Percentiles rank a stretch among this genome's conserved stretches.
phyloP scores from a whole-genome alignment of 2,113 vertebrate species.

The Jaculus jaculus region DNA sequence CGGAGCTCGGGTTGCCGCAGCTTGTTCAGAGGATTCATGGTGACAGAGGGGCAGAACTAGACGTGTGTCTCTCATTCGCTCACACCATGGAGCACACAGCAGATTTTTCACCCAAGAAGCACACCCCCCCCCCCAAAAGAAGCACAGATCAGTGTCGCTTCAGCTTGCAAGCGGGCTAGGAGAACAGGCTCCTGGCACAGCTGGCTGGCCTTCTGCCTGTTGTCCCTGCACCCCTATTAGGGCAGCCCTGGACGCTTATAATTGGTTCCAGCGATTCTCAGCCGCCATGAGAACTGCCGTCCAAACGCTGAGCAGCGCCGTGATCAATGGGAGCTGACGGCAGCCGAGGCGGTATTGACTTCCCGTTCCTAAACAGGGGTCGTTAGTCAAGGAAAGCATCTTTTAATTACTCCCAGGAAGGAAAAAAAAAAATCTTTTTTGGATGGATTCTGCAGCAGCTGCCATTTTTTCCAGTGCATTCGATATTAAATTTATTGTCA shows the following conservation, averaged over 20 bases:
- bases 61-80: neutral
- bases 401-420: slow-evolving; percentile 94
- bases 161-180: accelerated
- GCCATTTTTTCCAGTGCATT: slow-evolving; percentile 80
- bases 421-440: slow-evolving; percentile 83
- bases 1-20: neutral
- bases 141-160: accelerated
- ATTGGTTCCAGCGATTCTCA: slow-evolving; percentile 85
- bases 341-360: slow-evolving; percentile 92
- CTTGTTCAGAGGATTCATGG: slow-evolving; percentile 4
- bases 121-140: accelerated
- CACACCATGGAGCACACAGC: neutral
- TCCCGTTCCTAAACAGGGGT: slow-evolving; percentile 89
- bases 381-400: slow-evolving; percentile 97
- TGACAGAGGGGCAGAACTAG: slow-evolving; percentile 17
- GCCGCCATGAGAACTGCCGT: slow-evolving; percentile 79
- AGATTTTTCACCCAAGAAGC: neutral
- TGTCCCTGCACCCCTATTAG: slow-evolving; percentile 75
- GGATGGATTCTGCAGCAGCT: slow-evolving; percentile 87
- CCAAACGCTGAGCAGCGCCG: slow-evolving; percentile 82
- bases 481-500: slow-evolving; percentile 90
- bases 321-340: slow-evolving; percentile 94
- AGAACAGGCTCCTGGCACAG: slow-evolving; percentile 16
- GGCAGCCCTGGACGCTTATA: slow-evolving; percentile 79
- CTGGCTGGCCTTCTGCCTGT: slow-evolving; percentile 69